Evolutionary conservation across 2,113 vertebrate species (phyloP).

Genomic region (Gobiocypris rarus): DNA sequence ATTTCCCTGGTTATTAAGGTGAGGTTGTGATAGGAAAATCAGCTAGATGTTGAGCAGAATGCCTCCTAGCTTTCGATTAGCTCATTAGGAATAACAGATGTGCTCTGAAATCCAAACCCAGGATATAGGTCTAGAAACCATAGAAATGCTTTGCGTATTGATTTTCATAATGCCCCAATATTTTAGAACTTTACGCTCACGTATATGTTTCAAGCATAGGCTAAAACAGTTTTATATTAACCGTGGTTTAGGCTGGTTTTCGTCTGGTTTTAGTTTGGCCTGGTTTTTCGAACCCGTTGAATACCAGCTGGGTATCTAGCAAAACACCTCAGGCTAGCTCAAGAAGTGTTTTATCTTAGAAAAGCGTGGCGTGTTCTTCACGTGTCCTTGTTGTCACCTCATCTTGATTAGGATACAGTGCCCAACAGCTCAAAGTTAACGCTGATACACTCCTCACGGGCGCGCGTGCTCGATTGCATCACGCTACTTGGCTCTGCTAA

Average conservation of each 20-base stretch:
- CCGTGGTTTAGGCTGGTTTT: neutral
- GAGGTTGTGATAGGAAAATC: neutral
- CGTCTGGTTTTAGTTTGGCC: no score
- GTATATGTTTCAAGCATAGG: neutral
- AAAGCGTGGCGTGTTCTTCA: neutral
- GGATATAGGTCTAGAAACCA: neutral
- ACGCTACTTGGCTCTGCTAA: slow-evolving; percentile 32
- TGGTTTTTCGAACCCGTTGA: neutral
- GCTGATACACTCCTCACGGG: slow-evolving; percentile 6
- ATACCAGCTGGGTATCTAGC: neutral
- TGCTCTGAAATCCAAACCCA: neutral
- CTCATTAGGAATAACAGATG: slow-evolving; percentile 23
- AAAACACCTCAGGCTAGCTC: slow-evolving; percentile 3
- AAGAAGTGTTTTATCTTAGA: neutral
- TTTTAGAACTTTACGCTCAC: neutral
- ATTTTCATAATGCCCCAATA: slow-evolving; percentile 19
- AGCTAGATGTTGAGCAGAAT: neutral
- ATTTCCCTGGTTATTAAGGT: neutral
- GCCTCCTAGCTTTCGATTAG: slow-evolving; percentile 13
- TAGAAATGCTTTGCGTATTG: neutral
- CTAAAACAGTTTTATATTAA: neutral
- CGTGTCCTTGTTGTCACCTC: slow-evolving; percentile 40
- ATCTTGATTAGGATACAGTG: slow-evolving; percentile 27
- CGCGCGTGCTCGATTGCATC: slow-evolving; percentile 16
- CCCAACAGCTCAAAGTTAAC: slow-evolving; percentile 6